A percentile compares a stretch with the other conserved stretches of the same genome.
phyloP scores from a whole-genome alignment of 2,888 invertebrate species.

The Dermolepida albohirtum region DNA sequence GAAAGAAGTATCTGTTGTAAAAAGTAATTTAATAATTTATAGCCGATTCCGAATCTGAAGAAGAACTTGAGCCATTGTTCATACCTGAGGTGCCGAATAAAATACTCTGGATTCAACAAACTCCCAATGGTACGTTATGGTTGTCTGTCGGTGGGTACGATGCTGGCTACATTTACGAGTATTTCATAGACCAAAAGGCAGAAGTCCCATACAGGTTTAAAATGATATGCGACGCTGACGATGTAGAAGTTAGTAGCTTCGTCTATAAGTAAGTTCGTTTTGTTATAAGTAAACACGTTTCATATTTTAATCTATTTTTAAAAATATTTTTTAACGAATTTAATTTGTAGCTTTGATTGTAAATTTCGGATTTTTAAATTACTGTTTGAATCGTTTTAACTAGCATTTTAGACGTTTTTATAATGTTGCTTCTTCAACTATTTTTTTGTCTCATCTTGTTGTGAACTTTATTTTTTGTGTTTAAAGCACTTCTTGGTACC shows the following conservation, averaged over 20 bases:
- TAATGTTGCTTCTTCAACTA: no score
- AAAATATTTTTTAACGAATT: no score
- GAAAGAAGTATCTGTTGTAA: background rate
- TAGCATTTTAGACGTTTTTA: no score
- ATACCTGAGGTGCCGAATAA: conserved; percentile 71
- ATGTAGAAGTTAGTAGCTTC: conserved; percentile 70
- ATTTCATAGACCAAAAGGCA: conserved; percentile 64
- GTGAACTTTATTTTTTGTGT: no score
- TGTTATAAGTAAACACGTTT: no score
- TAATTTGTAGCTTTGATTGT: no score
- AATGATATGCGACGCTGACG: conserved; percentile 68
- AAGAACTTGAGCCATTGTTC: conserved; percentile 68
- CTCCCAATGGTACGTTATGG: conserved; percentile 68
- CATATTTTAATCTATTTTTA: no score
- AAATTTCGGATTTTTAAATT: no score
- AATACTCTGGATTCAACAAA: conserved; percentile 71
- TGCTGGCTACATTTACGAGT: conserved; percentile 76
- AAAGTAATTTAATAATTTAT: conserved; percentile 21
- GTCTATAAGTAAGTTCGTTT: conserved; percentile 68
- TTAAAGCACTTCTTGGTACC: no score
- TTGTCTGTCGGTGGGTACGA: conserved; percentile 75
- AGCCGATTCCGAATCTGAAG: conserved; percentile 71
- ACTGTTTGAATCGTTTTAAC: no score
- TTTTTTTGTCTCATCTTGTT: no score
- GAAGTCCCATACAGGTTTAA: conserved; percentile 64